These are phyloP conservation scores for Calonectris borealis DNA, from an alignment of 2,113 vertebrate genomes.

Conservation along the genomic window DNA sequence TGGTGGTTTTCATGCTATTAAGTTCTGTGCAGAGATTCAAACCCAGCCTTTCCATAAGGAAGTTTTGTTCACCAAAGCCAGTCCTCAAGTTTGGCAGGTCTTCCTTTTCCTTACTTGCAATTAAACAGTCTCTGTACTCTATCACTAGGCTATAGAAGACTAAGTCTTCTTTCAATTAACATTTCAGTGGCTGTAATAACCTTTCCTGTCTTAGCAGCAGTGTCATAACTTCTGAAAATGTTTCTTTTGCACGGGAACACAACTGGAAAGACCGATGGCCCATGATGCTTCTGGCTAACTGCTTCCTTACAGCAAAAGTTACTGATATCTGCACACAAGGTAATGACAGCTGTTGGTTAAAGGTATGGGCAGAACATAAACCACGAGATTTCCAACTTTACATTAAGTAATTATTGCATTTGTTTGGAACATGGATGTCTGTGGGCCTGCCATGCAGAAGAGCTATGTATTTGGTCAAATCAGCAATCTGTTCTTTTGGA, in stretches of 20 bases:
- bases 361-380: background rate
- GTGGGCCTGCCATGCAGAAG: background rate
- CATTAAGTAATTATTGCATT: background rate
- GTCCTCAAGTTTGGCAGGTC: background rate
- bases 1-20: background rate
- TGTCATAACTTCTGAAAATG: background rate
- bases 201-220: background rate
- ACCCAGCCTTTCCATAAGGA: background rate
- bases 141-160: background rate
- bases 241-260: background rate
- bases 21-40: background rate
- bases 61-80: background rate
- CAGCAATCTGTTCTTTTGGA: too few species aligned
- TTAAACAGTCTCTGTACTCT: background rate
- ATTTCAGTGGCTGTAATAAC: background rate
- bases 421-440: background rate
- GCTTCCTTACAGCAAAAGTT: background rate
- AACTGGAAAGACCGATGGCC: background rate
- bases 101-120: background rate
- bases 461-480: background rate
- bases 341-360: background rate
- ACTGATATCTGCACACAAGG: background rate
- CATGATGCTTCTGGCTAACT: background rate
- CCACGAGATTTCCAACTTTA: background rate
- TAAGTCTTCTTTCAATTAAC: background rate